A percentile compares a stretch with the other conserved stretches of the same genome.
phyloP scores from a whole-genome alignment of 2,797 vertebrate species.

The Catamblyrhynchus diadema region DNA sequence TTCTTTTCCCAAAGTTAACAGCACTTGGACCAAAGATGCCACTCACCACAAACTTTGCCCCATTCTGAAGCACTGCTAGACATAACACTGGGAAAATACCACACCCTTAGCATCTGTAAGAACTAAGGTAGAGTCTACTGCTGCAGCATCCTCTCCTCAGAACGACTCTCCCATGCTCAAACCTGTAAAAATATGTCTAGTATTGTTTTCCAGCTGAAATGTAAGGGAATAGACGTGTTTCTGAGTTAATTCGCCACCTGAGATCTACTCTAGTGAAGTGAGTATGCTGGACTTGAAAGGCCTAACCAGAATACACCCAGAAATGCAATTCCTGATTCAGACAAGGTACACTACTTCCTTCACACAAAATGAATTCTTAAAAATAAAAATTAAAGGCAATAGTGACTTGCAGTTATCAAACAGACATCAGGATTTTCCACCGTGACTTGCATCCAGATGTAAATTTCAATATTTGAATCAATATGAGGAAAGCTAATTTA shows the following conservation, averaged over 20 bases:
- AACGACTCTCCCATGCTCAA: slow-evolving; percentile 65
- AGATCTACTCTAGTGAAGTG: background rate
- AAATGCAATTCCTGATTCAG: background rate
- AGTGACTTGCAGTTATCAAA: background rate
- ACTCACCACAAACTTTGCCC: slow-evolving; percentile 56
- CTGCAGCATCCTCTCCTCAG: slow-evolving; percentile 59
- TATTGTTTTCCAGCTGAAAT: background rate
- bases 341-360: background rate
- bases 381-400: background rate
- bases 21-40: background rate
- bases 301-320: background rate
- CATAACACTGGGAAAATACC: slow-evolving; percentile 58
- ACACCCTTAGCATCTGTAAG: slow-evolving; percentile 56
- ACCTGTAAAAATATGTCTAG: slow-evolving; percentile 1
- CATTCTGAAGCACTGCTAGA: slow-evolving; percentile 48
- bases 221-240: background rate
- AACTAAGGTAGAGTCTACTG: slow-evolving; percentile 71
- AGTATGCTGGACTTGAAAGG: background rate
- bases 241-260: background rate
- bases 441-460: background rate
- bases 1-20: background rate
- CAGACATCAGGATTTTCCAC: background rate
- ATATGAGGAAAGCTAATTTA: background rate
- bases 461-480: background rate
- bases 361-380: background rate